Base-by-base conservation (phyloP, 2,888 invertebrate species). In the Scotopteryx bipunctaria region DNA sequence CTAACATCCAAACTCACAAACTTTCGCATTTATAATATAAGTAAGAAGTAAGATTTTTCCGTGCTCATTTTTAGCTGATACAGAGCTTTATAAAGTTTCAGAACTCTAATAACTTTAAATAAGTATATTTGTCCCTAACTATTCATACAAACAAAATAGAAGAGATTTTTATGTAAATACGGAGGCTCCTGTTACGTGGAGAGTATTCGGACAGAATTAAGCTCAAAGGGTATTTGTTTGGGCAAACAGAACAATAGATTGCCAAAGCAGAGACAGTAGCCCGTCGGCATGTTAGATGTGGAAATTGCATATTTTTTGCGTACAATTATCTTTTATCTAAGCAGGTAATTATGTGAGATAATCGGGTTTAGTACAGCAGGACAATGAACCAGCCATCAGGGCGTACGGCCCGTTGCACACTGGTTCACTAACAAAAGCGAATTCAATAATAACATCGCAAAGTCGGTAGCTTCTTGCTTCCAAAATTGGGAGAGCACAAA, bases 401-500 rank as follows among this genome's bases (percentile, higher is more conserved):
- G 66, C 59, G 70, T 71, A 64, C 64, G 73, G 77, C 82, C 82
- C 80, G 83, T 76, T 83, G 82, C 67, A 70, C 77, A 67, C 75
- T 78, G 79, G 78, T 67, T 73, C 61, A 42, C 65, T 76, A 35
- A 89, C 85, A 88, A 88, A 73, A 69, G 81, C 57, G 58, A 72
- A 64, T 71, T 61, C 78, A 76, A 81, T 85, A 86, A 85, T 83
- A 85, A 83, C 81, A 86, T 83, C 83, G 78, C 67, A 75, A 88
- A 88, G 88, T 87, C 87, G 89, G 87, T 87, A 88, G 89, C 88
- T 89, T 88, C 87, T 86, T 83, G 85, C 86, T 84, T 84, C 83
- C 70, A 73, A 69, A 76, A 78, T 77, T 71, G 76, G 70, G 65
- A 69, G 62, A 46, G 40, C 23, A 59, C 71, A 81, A 86, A 86